Percentiles rank a stretch among this genome's conserved stretches.
Conservation (phyloP, 2,113 vertebrate species). For the Ursus arctos region DNA sequence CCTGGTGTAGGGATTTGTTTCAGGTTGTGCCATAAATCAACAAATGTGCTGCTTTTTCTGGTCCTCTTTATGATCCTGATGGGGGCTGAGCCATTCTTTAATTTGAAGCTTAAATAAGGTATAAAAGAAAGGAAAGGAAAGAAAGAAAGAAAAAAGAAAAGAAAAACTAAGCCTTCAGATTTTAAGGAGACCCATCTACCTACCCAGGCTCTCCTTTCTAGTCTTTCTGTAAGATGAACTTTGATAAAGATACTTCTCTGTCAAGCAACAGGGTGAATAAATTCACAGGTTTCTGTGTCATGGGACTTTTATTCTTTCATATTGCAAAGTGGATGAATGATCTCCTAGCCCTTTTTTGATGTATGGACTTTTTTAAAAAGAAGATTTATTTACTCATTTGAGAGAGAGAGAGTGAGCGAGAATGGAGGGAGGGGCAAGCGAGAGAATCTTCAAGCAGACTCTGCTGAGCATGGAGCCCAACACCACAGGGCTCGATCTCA, state of each 20-base stretch:
- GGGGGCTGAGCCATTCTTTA: background rate
- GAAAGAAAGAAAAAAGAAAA: background rate
- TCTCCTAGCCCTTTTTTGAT: background rate
- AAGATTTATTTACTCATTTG: background rate
- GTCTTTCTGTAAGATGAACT: background rate
- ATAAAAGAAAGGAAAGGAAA: background rate
- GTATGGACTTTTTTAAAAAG: background rate
- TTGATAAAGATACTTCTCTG: background rate
- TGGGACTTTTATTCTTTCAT: background rate
- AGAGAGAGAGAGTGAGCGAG: background rate
- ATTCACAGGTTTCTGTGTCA: background rate
- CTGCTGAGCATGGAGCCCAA: background rate
- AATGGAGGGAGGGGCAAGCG: background rate
- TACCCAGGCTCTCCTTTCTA: background rate
- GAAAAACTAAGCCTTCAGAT: background rate
- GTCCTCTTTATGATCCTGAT: background rate
- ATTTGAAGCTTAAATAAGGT: background rate
- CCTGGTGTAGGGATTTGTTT: background rate
- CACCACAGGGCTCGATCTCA: background rate
- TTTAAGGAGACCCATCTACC: background rate
- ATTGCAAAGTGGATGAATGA: background rate
- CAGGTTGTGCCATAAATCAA: background rate
- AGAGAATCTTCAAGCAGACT: background rate
- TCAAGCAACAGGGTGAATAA: background rate
- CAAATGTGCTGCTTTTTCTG: background rate